Percentiles rank a stretch among this genome's conserved stretches.
These are phyloP conservation scores for Actinernus sp. DNA, from an alignment of 92 coral and sea anemone species.

Conservation along the genomic window DNA sequence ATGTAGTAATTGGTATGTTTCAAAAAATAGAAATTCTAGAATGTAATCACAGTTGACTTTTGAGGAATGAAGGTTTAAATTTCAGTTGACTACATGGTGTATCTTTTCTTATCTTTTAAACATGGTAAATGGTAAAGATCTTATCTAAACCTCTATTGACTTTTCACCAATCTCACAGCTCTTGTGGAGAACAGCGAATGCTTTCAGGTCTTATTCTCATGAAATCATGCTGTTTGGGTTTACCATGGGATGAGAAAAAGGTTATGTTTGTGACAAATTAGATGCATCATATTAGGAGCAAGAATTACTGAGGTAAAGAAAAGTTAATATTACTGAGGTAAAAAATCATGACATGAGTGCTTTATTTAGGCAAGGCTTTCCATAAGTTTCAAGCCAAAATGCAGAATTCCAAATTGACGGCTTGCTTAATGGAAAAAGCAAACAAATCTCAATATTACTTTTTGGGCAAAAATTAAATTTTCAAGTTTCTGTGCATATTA, in stretches of 20 bases:
- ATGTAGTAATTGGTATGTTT: not conserved
- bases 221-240: not conserved
- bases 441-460: conserved; percentile 18
- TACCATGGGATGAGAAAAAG: not conserved
- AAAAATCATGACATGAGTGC: not conserved
- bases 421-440: conserved; percentile 31
- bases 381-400: not conserved
- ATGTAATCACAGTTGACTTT: conserved; percentile 10
- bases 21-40: not conserved
- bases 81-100: conserved; percentile 4
- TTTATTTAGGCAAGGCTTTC: not conserved
- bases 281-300: too few species aligned
- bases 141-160: conserved; percentile 8
- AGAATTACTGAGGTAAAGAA: too few species aligned
- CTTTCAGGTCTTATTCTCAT: not conserved
- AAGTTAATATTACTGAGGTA: too few species aligned
- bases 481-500: not conserved
- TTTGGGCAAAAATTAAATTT: conserved; percentile 3
- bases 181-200: not conserved
- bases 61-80: too few species aligned
- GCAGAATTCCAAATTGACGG: conserved; percentile 4
- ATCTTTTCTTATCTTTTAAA: conserved; percentile 28
- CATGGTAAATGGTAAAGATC: conserved; percentile 12
- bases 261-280: too few species aligned
- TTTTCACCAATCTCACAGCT: conserved; percentile 15